phyloP scores from a whole-genome alignment of 2,888 invertebrate species.

The Amaurobius ferox region DNA sequence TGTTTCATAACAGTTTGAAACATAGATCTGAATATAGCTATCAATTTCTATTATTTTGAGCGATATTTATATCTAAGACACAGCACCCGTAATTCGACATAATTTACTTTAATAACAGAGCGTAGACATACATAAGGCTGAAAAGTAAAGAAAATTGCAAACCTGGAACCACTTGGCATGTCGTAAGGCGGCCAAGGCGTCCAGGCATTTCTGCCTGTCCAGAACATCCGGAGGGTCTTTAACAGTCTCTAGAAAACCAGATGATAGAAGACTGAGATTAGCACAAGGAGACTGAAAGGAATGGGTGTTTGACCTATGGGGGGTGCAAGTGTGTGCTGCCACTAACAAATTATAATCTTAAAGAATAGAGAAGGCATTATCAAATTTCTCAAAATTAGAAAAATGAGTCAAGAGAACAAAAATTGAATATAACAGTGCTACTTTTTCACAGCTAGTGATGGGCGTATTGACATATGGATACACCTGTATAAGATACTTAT shows the following conservation, averaged over 20 bases:
- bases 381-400: too few species aligned
- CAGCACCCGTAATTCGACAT: not conserved
- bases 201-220: conserved; percentile 99
- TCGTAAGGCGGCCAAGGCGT: conserved; percentile 99
- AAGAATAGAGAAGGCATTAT: too few species aligned
- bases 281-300: conserved; percentile 73
- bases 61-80: not conserved
- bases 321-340: conserved; percentile 59
- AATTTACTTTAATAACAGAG: not conserved
- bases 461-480: too few species aligned
- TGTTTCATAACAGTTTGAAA: conserved; percentile 55
- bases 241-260: conserved; percentile 78
- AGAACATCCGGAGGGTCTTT: conserved; percentile 91
- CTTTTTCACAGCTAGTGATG: too few species aligned
- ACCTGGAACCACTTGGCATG: conserved; percentile 99
- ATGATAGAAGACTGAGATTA: conserved; percentile 75
- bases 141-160: conserved; percentile 76
- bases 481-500: too few species aligned
- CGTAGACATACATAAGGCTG: conserved; percentile 77
- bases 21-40: conserved; percentile 22
- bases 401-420: too few species aligned
- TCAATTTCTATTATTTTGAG: not conserved
- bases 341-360: not conserved
- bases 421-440: too few species aligned
- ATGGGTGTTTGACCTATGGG: conserved; percentile 78